Evolutionary conservation across 2,888 invertebrate species (phyloP).

Genomic region (Digitonthophagus gazella): DNA sequence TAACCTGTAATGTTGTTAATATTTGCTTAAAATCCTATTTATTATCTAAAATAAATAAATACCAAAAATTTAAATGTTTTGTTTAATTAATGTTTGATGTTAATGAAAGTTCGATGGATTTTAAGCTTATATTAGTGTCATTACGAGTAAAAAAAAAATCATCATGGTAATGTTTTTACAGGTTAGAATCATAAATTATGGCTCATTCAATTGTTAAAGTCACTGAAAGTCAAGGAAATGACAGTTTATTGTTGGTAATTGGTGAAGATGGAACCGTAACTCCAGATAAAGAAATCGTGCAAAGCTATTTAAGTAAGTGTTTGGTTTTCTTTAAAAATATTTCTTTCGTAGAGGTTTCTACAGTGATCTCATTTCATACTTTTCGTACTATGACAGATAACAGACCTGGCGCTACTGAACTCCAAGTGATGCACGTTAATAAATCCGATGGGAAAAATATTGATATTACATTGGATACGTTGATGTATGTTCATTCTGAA

Average conservation of each 20-base stretch:
- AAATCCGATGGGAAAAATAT: conserved; percentile 46
- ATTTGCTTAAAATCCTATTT: conserved; percentile 24
- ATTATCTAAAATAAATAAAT: neutral
- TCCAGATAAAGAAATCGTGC: conserved; percentile 76
- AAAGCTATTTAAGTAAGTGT: conserved; percentile 73
- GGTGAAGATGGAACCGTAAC: conserved; percentile 83
- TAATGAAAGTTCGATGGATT: conserved; percentile 11
- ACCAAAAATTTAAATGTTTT: neutral
- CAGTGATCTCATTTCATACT: neutral
- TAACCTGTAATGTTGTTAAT: conserved; percentile 20
- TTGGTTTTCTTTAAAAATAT: conserved; percentile 22
- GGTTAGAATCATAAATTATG: conserved; percentile 37
- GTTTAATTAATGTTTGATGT: neutral
- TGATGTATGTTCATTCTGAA: conserved; percentile 43
- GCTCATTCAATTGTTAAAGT: conserved; percentile 50
- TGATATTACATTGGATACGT: conserved; percentile 52
- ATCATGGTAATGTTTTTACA: conserved; percentile 20
- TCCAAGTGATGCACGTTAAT: conserved; percentile 48
- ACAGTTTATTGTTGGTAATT: conserved; percentile 79
- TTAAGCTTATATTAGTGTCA: conserved; percentile 18
- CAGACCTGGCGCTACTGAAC: conserved; percentile 44
- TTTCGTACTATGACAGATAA: conserved; percentile 35
- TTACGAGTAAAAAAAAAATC: conserved; percentile 17
- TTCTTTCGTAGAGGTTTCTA: no score
- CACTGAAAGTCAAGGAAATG: conserved; percentile 54